Percentiles rank a stretch among this genome's conserved stretches.
These are phyloP conservation scores for Cydia fagiglandana DNA, from an alignment of 1,140 invertebrate genomes.

Conservation along the genomic window DNA sequence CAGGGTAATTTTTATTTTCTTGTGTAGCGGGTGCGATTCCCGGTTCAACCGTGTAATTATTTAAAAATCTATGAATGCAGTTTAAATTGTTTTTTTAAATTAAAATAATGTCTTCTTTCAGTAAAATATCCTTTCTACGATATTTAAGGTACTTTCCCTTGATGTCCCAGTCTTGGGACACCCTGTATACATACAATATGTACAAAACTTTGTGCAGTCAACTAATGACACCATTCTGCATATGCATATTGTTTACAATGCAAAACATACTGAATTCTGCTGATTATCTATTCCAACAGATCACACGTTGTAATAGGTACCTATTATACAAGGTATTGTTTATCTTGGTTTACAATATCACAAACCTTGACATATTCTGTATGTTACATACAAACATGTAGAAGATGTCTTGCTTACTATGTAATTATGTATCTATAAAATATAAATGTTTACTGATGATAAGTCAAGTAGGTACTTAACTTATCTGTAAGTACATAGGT, in stretches of 20 bases:
- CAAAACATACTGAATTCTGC: constrained; percentile 9
- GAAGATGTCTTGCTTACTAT: not conserved
- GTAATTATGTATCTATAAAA: not conserved
- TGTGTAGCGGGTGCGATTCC: too few relatives aligned
- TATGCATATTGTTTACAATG: not conserved
- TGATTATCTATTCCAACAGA: not conserved
- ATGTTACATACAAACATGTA: not conserved
- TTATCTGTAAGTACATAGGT: too few relatives aligned
- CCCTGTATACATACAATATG: too few relatives aligned
- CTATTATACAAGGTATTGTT: not conserved
- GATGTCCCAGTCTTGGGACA: too few relatives aligned
- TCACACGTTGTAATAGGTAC: not conserved
- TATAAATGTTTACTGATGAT: not conserved
- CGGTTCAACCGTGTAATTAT: too few relatives aligned
- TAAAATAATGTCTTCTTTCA: too few relatives aligned
- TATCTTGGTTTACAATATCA: constrained; percentile 5
- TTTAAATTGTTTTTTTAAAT: too few relatives aligned
- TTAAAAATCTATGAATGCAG: too few relatives aligned
- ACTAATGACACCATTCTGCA: not conserved
- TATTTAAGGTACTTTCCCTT: too few relatives aligned
- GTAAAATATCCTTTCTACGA: too few relatives aligned
- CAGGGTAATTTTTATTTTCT: too few relatives aligned
- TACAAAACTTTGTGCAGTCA: not conserved
- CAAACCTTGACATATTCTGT: not conserved
- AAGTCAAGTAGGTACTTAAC: not conserved